Conservation (phyloP, 2,888 invertebrate species). For the Ditylenchus weischeri region DNA sequence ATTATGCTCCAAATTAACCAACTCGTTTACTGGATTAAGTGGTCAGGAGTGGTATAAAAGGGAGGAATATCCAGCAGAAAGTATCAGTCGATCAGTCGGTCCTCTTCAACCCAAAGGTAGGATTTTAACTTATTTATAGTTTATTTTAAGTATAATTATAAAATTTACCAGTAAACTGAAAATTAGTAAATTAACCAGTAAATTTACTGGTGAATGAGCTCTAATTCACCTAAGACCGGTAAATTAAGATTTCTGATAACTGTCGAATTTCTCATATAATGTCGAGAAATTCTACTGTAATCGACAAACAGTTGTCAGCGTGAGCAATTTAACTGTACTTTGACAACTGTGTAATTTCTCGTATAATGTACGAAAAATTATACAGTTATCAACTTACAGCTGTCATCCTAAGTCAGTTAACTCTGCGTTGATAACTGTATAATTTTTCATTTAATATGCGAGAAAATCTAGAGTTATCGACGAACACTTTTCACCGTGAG, state of each 20-base stretch:
- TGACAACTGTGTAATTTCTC: too few relatives aligned
- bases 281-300: too few relatives aligned
- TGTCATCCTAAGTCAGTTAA: too few relatives aligned
- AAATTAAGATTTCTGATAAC: neutral
- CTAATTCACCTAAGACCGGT: neutral
- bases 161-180: neutral
- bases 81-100: constrained; percentile 16
- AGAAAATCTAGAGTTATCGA: too few relatives aligned
- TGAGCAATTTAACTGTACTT: too few relatives aligned
- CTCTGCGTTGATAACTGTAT: too few relatives aligned
- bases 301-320: too few relatives aligned
- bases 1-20: too few relatives aligned
- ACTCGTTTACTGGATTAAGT: too few relatives aligned
- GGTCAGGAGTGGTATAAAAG: neutral
- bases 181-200: neutral
- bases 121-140: neutral
- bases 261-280: neutral
- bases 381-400: neutral
- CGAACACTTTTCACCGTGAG: too few relatives aligned
- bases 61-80: neutral
- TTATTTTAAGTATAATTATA: neutral
- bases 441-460: too few relatives aligned
- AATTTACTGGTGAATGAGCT: too few relatives aligned
- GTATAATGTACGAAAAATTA: neutral
- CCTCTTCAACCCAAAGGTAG: constrained; percentile 10